Base-by-base conservation (phyloP, 2,888 invertebrate genomes). In the Yponomeuta sedellus region DNA sequence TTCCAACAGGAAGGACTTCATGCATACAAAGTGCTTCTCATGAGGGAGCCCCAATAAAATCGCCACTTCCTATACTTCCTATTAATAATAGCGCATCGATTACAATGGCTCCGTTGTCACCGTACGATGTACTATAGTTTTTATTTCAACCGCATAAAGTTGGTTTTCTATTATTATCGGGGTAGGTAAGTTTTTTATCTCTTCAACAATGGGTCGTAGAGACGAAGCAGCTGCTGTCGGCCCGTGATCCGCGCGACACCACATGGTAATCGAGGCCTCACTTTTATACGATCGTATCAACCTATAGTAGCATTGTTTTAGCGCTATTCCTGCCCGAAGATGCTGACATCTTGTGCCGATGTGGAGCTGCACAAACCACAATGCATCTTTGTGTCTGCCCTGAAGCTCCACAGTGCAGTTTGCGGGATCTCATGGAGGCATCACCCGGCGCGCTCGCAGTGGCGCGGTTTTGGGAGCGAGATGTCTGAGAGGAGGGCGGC, bases 141-240 rank as follows among this genome's bases (percentile, higher is more conserved):
- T 71, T 76, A 71, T 39, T 0, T 0, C 61, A 4, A 65, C 8
- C 16, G 0, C 0, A 66, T 75, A 79, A 67, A 69, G 74, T 67
- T 71, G 67, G 73, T 68, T 73, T 68, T 73, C 69, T 69, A 66
- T 19, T 73, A 69, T 12, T 52, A 16, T 2, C 44, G 16, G 44
- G 69, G 68, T 64, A 68, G 69, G 71, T 70, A 73, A 68, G 70
- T 69, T 71, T 69, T 77, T 74, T 72, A 74, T 68, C 71, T 69
- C 68, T 67, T 68, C 73, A 72, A 77, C 79, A 81, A 78, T 80
- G 66, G 78, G 75, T 80, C 79, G 78, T 77, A 52, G 44, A 52
- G 44, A 81, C 83, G n/a, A n/a, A 83, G 81, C 83, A 83, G 83
- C 78, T 74, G 67, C 25, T 25, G 63, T 56, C 19, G 57, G n/a